phyloP scores from a whole-genome alignment of 2,797 vertebrate species.

The Anguilla megastoma region DNA sequence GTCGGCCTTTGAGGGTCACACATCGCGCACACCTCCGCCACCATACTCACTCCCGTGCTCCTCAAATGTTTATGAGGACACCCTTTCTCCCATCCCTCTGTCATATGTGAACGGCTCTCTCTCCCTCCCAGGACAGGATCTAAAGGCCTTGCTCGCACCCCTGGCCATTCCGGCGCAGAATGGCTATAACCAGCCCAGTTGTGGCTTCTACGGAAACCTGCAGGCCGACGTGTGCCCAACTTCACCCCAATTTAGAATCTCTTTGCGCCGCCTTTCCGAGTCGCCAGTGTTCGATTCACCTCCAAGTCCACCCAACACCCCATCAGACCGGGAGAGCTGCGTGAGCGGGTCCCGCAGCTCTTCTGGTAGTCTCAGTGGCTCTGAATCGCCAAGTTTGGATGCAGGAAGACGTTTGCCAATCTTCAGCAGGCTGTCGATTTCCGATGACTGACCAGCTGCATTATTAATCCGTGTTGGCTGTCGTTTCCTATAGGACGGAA shows the following conservation, averaged over 20 bases:
- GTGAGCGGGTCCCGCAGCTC: constrained; percentile 91
- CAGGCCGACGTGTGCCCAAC: constrained; percentile 67
- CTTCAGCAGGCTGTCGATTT: constrained; percentile 98
- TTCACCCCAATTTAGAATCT: constrained; percentile 77
- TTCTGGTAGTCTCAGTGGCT: constrained; percentile 93
- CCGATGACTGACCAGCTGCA: constrained; percentile 80
- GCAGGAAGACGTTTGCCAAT: constrained; percentile 91
- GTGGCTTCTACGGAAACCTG: constrained; percentile 69
- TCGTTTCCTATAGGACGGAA: constrained; percentile 50
- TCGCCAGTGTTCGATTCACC: constrained; percentile 94
- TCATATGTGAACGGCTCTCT: constrained; percentile 84
- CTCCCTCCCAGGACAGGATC: constrained; percentile 83
- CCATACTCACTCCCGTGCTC: constrained; percentile 68
- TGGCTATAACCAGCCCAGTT: constrained; percentile 67
- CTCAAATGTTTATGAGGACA: constrained; percentile 81
- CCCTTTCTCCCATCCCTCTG: constrained; percentile 72
- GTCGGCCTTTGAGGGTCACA: constrained; percentile 80
- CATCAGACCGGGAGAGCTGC: constrained; percentile 95
- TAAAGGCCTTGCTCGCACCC: constrained; percentile 84
- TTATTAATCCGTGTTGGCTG: constrained; percentile 36
- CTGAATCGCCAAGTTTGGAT: constrained; percentile 93
- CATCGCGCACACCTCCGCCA: constrained; percentile 85
- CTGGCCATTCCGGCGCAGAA: constrained; percentile 81
- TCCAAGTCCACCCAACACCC: constrained; percentile 89
- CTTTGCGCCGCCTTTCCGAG: constrained; percentile 85